Conservation (phyloP, 2,888 invertebrate species). For the Cephus nigrinus region DNA sequence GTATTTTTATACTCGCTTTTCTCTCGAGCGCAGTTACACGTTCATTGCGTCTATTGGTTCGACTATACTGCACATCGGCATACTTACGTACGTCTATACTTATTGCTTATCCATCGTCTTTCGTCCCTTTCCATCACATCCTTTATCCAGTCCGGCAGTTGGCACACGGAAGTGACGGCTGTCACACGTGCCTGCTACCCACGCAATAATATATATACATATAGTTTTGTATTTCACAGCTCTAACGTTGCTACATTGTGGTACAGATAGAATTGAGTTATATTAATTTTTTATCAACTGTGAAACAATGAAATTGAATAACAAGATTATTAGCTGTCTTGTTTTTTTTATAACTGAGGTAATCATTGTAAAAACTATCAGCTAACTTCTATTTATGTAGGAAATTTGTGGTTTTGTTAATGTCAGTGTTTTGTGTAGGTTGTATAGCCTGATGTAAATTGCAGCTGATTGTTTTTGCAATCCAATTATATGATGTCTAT, state of each 20-base stretch:
- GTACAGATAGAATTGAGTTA: no score
- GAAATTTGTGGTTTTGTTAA: not conserved
- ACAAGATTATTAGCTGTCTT: no score
- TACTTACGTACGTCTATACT: not conserved
- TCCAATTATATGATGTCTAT: not conserved
- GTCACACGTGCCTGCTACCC: slow-evolving; percentile 8
- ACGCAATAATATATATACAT: not conserved
- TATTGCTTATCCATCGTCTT: not conserved
- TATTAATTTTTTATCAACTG: no score
- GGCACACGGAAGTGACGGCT: slow-evolving; percentile 11
- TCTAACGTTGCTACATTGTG: no score
- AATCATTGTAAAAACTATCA: not conserved
- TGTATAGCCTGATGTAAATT: not conserved
- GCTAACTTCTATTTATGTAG: not conserved
- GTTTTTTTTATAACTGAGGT: not conserved
- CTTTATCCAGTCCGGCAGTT: slow-evolving; percentile 1
- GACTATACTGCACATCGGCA: not conserved
- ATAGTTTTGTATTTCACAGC: not conserved
- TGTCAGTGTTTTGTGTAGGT: not conserved
- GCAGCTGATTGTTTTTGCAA: not conserved
- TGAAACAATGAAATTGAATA: no score
- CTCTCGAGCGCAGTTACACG: not conserved
- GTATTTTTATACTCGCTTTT: not conserved
- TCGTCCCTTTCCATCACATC: not conserved
- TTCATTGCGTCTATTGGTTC: not conserved